phyloP scores from a whole-genome alignment of 2,797 vertebrate species.

The Mormyrops attenuatus region DNA sequence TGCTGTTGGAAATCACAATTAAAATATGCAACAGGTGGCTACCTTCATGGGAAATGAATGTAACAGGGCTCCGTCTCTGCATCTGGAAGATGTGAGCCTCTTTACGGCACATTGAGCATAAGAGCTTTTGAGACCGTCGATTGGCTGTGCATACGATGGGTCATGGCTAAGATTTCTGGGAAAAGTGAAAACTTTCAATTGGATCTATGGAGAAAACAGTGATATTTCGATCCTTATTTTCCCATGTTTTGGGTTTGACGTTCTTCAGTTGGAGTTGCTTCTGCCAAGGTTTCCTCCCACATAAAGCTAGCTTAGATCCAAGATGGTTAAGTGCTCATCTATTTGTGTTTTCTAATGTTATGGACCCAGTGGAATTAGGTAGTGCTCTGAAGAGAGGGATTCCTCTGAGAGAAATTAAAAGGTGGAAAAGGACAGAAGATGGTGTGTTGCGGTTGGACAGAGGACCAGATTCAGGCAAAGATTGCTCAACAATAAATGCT shows the following conservation, averaged over 20 bases:
- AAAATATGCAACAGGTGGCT: not conserved
- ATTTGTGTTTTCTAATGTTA: not conserved
- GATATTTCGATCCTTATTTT: constrained; percentile 4
- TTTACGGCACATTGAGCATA: not conserved
- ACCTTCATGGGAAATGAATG: not conserved
- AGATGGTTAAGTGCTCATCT: not conserved
- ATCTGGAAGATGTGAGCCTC: not conserved
- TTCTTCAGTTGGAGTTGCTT: not conserved
- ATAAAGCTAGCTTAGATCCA: not conserved
- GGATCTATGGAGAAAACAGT: not conserved
- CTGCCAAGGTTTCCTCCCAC: not conserved
- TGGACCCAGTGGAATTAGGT: not conserved
- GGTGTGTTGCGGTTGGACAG: not conserved
- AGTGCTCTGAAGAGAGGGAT: not conserved
- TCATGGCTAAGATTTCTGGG: not conserved
- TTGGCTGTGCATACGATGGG: not conserved
- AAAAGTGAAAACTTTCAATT: constrained; percentile 10
- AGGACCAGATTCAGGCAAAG: not conserved
- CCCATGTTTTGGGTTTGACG: constrained; percentile 4
- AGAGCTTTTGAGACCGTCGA: not conserved
- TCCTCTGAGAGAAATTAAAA: not conserved
- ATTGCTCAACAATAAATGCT: not conserved
- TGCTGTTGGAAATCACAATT: not conserved
- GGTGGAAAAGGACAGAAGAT: not conserved
- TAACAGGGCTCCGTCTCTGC: not conserved